Evolutionary conservation across 1,140 invertebrate genomes (phyloP), one percentile per base, ranked within the genome.

Genomic region (Drosophila baimaii): DNA sequence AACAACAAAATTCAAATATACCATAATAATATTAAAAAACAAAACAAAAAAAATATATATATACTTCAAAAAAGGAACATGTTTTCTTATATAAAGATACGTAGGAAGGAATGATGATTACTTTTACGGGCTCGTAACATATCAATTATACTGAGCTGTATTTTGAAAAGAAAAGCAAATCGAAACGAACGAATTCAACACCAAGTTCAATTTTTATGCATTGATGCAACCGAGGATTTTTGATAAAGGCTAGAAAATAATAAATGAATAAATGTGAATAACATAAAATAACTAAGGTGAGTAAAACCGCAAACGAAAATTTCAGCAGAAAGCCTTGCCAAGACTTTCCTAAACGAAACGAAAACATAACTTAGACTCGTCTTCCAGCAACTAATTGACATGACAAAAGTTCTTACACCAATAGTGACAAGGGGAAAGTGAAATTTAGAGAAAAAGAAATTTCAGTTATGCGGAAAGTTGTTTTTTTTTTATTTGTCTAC

Each of bases 331-430:
- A 62, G 51, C 61, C 62, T 75, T 75, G 39, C 66, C 66, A 51
- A 69, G 61, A 69, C 68, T 77, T 65, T 71, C 72, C 52, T 58
- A 52, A 56, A 64, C 13, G 27, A 52, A 33, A 46, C 43, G 41
- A 61, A 84, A 69, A 81, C 44, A 61, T 59, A 81, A 84, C 77
- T 89, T 84, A 89, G 84, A 89, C 84, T 89, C 77, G 84, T 89
- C 84, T 89, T 89, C 84, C 84, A 89, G 84, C 62, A 88, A 89
- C 84, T 75, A 83, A 83, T 88, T 88, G 76, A 88, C 49, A 80
- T 76, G 66, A 82, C 57, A 70, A 68, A 80, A 68, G 55, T 78
- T 62, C 82, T 84, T 84, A 64, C 44, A 85, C 76, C 68, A 71
- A 70, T 56, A 71, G 41, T 47, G 39, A 46, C 64, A 70, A 47